Base-by-base conservation (phyloP, 2,797 vertebrate species). In the Trachops cirrhosus region DNA sequence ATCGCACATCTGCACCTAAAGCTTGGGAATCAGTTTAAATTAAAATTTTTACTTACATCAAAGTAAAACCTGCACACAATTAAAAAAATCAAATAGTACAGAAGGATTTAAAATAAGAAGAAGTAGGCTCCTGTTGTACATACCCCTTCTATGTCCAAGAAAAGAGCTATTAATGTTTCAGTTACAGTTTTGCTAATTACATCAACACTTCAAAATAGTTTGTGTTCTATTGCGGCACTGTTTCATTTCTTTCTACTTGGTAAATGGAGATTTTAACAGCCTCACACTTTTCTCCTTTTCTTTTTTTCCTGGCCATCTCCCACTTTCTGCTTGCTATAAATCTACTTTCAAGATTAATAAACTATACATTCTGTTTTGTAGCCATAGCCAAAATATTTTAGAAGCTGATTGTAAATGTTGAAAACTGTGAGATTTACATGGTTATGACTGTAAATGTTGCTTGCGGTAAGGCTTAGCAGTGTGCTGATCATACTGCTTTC, bases 1-100 rank as follows among this genome's bases (percentile, higher is more conserved):
- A 57, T 48, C 4, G 22, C 15, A 73, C 15, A 93, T 67, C 48
- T 73, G 37, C 54, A 86, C 67, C 67, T 41, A 59, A 86, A 70
- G 82, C 64, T 85, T 70, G 71, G 75, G n/a, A 95, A 73, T 92
- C 19, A 50, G 29, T 92, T 77, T 90, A 93, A 95, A 92, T 96
- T 70, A 92, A 91, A 83, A 46, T 4, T 52, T 86, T 96, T 90
- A 86, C 59, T 77, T 92, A 71, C 4, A 59, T 93, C 71, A 84
- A 94, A 88, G 59, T 89, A 80, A 92, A 89, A 74, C 39, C 22
- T 32, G 26, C 34, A 79, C 3, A 39, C 85, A 16, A 86, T 85
- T 96, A 21, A 48, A 71, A 67, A 90, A 90, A 50, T 48, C 50
- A 50, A 83, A 82, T 34, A n/a, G 4, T 62, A 16, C 11, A 26